Evolutionary conservation across 2,888 invertebrate genomes (phyloP).

Genomic region (Lasioglossum pauxillum): DNA sequence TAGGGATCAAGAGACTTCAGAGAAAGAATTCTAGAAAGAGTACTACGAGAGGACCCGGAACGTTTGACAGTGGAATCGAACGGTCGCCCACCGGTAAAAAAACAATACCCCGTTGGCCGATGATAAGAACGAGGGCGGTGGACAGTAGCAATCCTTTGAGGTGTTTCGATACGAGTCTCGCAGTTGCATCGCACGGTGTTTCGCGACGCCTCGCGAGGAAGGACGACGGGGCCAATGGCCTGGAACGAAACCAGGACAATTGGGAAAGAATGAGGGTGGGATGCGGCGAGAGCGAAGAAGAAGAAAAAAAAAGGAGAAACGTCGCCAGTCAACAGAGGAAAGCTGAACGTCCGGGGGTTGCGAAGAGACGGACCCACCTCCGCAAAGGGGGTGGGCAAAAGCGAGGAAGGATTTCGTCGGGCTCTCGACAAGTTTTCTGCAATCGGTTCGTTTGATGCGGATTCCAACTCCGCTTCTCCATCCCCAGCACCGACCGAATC

Average conservation of each 20-base stretch:
- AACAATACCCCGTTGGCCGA: neutral
- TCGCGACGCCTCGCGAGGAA: conserved; percentile 43
- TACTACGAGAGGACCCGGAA: neutral
- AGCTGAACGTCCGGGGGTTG: conserved; percentile 13
- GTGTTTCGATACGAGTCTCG: conserved; percentile 63
- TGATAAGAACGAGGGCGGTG: neutral
- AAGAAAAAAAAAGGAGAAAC: conserved; percentile 19
- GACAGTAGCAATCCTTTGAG: conserved; percentile 59
- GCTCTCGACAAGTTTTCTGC: conserved; percentile 75
- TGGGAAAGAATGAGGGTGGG: conserved; percentile 46
- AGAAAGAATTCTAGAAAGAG: no score
- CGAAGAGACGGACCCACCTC: neutral
- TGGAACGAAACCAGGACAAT: conserved; percentile 70
- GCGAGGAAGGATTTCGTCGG: conserved; percentile 56
- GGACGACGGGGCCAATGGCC: conserved; percentile 51
- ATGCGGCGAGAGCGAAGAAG: conserved; percentile 6
- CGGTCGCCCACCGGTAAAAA: neutral
- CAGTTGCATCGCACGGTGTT: conserved; percentile 33
- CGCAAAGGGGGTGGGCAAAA: conserved; percentile 17
- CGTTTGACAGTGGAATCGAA: neutral
- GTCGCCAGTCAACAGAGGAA: conserved; percentile 12
- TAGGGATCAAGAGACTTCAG: no score
- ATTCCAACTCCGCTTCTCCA: conserved; percentile 65
- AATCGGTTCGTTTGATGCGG: conserved; percentile 78
- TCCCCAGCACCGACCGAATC: conserved; percentile 67